These are phyloP conservation scores for Limenitis camilla DNA, from an alignment of 2,888 invertebrate genomes.

Conservation along the genomic window DNA sequence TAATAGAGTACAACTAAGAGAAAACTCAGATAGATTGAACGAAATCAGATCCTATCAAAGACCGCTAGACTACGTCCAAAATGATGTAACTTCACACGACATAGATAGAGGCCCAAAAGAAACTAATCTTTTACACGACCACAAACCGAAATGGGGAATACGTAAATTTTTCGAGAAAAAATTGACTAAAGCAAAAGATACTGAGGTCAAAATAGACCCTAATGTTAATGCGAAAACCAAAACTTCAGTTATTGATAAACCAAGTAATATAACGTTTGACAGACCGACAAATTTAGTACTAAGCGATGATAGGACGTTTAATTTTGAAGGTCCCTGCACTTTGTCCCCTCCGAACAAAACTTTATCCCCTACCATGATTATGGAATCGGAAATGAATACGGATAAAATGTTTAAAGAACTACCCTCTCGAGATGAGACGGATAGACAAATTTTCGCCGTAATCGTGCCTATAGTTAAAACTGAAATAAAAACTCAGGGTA, in stretches of 20 bases:
- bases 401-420: conserved; percentile 68
- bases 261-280: conserved; percentile 40
- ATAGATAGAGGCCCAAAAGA: conserved; percentile 54
- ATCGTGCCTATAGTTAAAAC: conserved; percentile 64
- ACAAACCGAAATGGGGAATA: conserved; percentile 60
- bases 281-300: conserved; percentile 52
- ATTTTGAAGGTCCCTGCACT: conserved; percentile 57
- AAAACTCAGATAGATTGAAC: conserved; percentile 43
- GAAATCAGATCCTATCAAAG: conserved; percentile 59
- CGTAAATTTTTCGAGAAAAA: conserved; percentile 58
- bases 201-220: conserved; percentile 70
- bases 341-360: conserved; percentile 67
- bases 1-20: conserved; percentile 32
- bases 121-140: conserved; percentile 58
- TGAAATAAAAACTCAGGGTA: conserved; percentile 31
- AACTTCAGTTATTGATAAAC: conserved; percentile 55
- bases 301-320: conserved; percentile 43
- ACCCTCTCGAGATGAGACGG: conserved; percentile 44
- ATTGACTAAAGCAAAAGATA: conserved; percentile 55
- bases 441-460: conserved; percentile 64
- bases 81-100: conserved; percentile 76
- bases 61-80: conserved; percentile 79
- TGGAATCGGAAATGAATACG: conserved; percentile 44
- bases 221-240: conserved; percentile 35
- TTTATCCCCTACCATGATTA: conserved; percentile 61